These are phyloP conservation scores for Euplagia quadripunctaria DNA, from an alignment of 2,888 invertebrate genomes.

Conservation along the genomic window DNA sequence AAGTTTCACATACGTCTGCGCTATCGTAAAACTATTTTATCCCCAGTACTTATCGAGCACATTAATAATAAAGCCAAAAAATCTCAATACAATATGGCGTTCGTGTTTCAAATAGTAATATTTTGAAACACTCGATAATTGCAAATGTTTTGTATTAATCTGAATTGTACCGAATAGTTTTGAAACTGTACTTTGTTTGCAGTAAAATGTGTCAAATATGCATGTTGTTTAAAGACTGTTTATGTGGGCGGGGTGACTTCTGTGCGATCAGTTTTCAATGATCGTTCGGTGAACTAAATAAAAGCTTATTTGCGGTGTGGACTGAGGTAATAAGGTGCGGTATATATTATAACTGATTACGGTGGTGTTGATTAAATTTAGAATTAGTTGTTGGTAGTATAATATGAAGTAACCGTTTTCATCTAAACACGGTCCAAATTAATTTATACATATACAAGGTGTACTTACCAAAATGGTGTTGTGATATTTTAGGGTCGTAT, in stretches of 20 bases:
- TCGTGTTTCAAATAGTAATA: slow-evolving; percentile 19
- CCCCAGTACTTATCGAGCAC: not conserved
- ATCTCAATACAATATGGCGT: slow-evolving; percentile 34
- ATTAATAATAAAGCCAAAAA: slow-evolving; percentile 21
- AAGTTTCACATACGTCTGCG: no score
- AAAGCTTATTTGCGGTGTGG: not conserved
- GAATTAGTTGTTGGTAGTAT: not conserved
- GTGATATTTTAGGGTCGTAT: no score
- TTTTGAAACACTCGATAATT: slow-evolving; percentile 35
- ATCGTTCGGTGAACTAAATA: not conserved
- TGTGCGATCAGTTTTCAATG: not conserved
- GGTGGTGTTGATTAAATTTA: not conserved
- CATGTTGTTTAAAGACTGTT: slow-evolving; percentile 29
- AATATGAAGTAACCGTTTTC: not conserved
- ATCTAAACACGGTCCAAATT: not conserved
- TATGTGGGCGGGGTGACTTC: slow-evolving; percentile 4
- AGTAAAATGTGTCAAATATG: slow-evolving; percentile 37
- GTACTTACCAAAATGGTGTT: no score
- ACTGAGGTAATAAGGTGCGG: not conserved
- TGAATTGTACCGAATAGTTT: slow-evolving; percentile 15
- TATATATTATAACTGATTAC: not conserved
- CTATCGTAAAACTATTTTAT: not conserved
- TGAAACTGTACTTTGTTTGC: slow-evolving; percentile 34
- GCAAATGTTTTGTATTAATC: slow-evolving; percentile 34
- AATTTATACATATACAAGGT: no score